A percentile compares a stretch with the other conserved stretches of the same genome.
These are phyloP conservation scores for Drosophila kurseongensis DNA, from an alignment of 1,140 invertebrate genomes.

Conservation along the genomic window DNA sequence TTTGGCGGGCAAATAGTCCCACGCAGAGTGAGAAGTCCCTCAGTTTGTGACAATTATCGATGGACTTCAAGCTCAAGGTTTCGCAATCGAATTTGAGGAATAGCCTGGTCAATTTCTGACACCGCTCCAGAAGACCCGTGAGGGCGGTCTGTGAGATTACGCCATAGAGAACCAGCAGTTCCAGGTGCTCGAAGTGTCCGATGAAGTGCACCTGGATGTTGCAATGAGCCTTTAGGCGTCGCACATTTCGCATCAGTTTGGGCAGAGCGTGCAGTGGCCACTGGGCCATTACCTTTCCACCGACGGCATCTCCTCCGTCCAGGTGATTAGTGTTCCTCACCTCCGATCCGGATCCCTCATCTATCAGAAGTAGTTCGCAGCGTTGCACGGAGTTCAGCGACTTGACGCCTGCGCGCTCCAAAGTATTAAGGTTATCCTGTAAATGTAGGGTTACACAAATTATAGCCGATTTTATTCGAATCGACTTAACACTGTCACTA, in stretches of 20 bases:
- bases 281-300: background rate
- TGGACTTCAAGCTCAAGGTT: background rate
- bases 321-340: background rate
- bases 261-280: slow-evolving; percentile 5
- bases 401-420: background rate
- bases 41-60: background rate
- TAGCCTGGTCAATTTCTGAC: background rate
- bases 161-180: background rate
- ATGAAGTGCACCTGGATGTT: slow-evolving; percentile 4
- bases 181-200: background rate
- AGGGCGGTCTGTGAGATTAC: background rate
- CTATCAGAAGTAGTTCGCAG: background rate
- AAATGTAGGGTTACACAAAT: too few species aligned
- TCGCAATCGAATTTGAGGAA: slow-evolving; percentile 1
- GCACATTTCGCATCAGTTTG: slow-evolving; percentile 6
- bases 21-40: background rate
- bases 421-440: slow-evolving; percentile 1
- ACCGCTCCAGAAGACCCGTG: background rate
- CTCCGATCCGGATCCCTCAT: background rate
- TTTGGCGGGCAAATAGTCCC: slow-evolving; percentile 3
- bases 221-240: background rate
- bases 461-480: too few species aligned
- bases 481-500: too few species aligned
- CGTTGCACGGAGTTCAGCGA: slow-evolving; percentile 1
- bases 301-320: background rate